phyloP scores from a whole-genome alignment of 1,140 invertebrate genomes.

The Dryas iulia region DNA sequence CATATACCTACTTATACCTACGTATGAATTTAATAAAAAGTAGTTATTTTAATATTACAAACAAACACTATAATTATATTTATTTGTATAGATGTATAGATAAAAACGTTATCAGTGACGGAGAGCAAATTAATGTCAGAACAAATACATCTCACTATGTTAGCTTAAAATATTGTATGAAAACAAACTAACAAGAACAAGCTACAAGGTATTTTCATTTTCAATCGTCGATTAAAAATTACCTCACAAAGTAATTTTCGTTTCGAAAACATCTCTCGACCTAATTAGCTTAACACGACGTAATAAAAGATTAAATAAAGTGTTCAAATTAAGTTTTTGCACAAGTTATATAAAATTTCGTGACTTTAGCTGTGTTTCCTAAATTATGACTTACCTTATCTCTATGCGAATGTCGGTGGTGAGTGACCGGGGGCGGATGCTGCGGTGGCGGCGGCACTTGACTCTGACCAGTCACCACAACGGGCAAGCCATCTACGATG shows the following conservation, averaged over 20 bases:
- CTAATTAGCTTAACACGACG: constrained; percentile 10
- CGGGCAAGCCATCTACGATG: constrained; percentile 81
- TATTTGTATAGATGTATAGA: no score
- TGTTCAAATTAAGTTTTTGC: not conserved
- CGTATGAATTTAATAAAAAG: no score
- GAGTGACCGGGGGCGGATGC: constrained; percentile 62
- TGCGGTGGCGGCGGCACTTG: constrained; percentile 53
- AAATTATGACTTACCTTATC: constrained; percentile 56
- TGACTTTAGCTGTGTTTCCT: not conserved
- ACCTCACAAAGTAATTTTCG: constrained; percentile 7
- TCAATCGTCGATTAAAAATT: not conserved
- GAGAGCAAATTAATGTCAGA: constrained; percentile 1
- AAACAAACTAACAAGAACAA: constrained; percentile 9
- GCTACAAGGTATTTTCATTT: not conserved
- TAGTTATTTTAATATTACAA: no score
- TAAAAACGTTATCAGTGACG: constrained; percentile 1
- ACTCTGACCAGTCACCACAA: constrained; percentile 76
- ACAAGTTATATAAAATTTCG: not conserved
- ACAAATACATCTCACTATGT: constrained; percentile 1
- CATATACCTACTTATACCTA: no score
- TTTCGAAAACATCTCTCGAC: constrained; percentile 6
- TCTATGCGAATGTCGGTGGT: constrained; percentile 66
- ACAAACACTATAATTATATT: no score
- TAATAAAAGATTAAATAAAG: not conserved
- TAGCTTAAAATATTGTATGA: not conserved